phyloP scores from a whole-genome alignment of 2,113 vertebrate genomes.

The Barnardius zonarius region DNA sequence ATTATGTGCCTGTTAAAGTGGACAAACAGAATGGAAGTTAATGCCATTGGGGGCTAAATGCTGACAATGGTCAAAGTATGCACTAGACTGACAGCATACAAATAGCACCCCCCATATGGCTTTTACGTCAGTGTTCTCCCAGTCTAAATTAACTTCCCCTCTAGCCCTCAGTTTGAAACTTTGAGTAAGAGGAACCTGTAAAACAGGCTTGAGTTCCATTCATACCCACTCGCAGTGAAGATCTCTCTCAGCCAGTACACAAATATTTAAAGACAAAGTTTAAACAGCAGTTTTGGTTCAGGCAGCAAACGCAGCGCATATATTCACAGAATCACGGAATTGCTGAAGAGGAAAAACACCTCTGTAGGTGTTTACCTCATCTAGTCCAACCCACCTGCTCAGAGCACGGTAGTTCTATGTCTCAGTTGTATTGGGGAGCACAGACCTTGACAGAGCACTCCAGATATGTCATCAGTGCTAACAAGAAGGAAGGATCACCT shows the following conservation, averaged over 20 bases:
- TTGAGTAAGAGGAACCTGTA: background rate
- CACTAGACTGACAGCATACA: background rate
- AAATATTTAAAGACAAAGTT: background rate
- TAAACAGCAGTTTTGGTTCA: background rate
- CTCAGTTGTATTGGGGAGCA: background rate
- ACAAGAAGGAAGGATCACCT: background rate
- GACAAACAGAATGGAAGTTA: background rate
- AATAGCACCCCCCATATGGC: background rate
- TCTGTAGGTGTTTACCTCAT: background rate
- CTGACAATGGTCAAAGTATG: no score
- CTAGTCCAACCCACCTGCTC: background rate
- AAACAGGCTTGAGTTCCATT: background rate
- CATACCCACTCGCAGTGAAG: background rate
- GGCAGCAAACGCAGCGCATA: background rate
- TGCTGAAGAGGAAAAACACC: background rate
- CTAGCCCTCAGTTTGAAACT: background rate
- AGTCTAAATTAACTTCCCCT: background rate
- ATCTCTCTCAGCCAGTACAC: background rate
- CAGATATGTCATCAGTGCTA: background rate
- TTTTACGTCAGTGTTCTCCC: background rate
- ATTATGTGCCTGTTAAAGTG: background rate
- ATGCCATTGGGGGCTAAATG: background rate
- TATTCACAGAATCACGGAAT: background rate
- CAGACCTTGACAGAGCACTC: background rate
- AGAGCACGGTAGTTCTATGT: no score